These are phyloP conservation scores for Apamea monoglypha DNA, from an alignment of 2,888 invertebrate genomes.

Conservation along the genomic window DNA sequence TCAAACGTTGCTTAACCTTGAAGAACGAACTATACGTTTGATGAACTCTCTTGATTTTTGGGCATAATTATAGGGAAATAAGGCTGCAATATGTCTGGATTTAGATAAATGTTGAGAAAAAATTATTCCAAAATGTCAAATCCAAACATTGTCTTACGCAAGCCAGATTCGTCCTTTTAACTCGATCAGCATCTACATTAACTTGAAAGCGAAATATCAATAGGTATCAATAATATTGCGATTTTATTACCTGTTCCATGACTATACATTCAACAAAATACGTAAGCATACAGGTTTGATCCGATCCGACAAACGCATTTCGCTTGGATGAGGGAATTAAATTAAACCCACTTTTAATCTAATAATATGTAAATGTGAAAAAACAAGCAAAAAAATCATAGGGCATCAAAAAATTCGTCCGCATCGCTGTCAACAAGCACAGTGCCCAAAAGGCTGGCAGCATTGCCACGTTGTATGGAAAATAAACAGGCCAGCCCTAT, in stretches of 20 bases:
- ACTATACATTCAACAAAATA: neutral
- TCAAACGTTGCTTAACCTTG: neutral
- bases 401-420: too few species aligned
- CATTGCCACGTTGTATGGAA: too few species aligned
- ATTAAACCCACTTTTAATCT: neutral
- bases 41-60: too few species aligned
- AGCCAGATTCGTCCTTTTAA: neutral
- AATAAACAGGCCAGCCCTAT: too few species aligned
- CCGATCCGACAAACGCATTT: neutral
- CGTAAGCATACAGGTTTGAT: neutral
- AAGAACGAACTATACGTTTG: neutral
- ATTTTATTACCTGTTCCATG: neutral
- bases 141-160: neutral
- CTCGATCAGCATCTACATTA: too few species aligned
- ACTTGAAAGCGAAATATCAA: neutral
- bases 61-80: too few species aligned
- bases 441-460: too few species aligned
- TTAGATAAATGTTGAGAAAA: too few species aligned
- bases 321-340: neutral
- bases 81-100: too few species aligned
- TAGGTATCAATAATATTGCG: neutral
- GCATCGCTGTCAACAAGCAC: too few species aligned
- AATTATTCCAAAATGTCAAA: neutral
- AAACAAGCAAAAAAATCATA: too few species aligned
- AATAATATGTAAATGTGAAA: too few species aligned